A percentile compares a stretch with the other conserved stretches of the same genome.
phyloP scores from a whole-genome alignment of 1,140 invertebrate species.

The Metopolophium dirhodum region DNA sequence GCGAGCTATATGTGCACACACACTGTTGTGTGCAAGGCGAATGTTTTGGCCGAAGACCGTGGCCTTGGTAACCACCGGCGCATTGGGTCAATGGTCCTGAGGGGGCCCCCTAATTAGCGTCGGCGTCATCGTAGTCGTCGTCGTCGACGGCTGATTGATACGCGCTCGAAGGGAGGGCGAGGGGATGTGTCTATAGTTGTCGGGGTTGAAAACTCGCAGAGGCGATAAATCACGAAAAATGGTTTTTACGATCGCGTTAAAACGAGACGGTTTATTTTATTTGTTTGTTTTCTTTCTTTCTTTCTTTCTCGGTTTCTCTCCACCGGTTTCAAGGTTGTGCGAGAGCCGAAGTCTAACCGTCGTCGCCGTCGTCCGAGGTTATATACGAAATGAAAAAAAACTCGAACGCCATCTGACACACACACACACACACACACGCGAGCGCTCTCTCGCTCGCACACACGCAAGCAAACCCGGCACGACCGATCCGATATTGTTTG shows the following conservation, averaged over 20 bases:
- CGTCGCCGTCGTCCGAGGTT: conserved; percentile 28
- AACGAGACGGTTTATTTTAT: not conserved
- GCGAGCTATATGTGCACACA: not conserved
- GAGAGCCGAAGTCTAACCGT: conserved; percentile 27
- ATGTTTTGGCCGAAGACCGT: conserved; percentile 51
- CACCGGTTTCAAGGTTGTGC: conserved; percentile 38
- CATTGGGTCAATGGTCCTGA: conserved; percentile 47
- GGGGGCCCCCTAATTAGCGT: conserved; percentile 23
- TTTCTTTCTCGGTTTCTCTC: not conserved
- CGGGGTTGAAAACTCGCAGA: not conserved
- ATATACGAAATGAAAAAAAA: conserved; percentile 43
- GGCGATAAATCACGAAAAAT: not conserved
- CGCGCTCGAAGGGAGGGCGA: not conserved
- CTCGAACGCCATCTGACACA: conserved; percentile 53
- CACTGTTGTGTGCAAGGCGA: not conserved
- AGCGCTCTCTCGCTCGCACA: not conserved
- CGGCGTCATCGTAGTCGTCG: not conserved
- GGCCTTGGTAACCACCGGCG: conserved; percentile 50
- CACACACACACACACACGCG: conserved; percentile 18
- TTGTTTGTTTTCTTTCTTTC: not conserved
- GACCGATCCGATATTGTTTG: not conserved
- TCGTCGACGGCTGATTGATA: not conserved
- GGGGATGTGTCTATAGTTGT: too few species aligned
- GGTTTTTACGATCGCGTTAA: not conserved
- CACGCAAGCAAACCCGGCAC: not conserved